Evolutionary conservation across 2,888 invertebrate species (phyloP).

Genomic region (Aphodius sticticus): DNA sequence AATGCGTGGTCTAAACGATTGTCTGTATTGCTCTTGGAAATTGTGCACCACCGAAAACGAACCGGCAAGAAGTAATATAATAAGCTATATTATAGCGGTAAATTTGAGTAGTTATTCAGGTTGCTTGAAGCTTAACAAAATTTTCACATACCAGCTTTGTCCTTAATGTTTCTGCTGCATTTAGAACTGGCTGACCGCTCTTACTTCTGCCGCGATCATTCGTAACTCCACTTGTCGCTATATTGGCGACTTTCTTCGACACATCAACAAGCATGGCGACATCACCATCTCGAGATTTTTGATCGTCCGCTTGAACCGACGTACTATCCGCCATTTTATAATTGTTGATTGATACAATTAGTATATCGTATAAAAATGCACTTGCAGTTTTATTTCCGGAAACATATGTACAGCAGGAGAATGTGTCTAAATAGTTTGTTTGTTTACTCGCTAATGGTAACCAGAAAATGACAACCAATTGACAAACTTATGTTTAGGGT

Average conservation of each 20-base stretch:
- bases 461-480: background rate
- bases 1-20: too few species aligned
- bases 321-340: slow-evolving; percentile 10
- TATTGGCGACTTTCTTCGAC: slow-evolving; percentile 47
- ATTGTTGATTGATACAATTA: background rate
- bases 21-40: too few species aligned
- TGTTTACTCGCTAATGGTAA: background rate
- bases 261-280: slow-evolving; percentile 46
- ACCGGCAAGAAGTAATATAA: too few species aligned
- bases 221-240: slow-evolving; percentile 27
- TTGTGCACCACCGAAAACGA: too few species aligned
- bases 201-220: slow-evolving; percentile 34
- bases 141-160: slow-evolving; percentile 31
- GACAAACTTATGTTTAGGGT: background rate
- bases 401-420: background rate
- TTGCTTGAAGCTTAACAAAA: too few species aligned
- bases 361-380: background rate
- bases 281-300: slow-evolving; percentile 12
- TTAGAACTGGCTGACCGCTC: slow-evolving; percentile 31
- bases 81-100: too few species aligned
- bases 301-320: slow-evolving; percentile 12
- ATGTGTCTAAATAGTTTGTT: background rate
- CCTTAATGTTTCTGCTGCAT: slow-evolving; percentile 31
- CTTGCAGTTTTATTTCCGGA: background rate
- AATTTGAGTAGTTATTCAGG: too few species aligned